Conservation (phyloP, 2,888 invertebrate genomes). For the Drosophila mimetica region DNA sequence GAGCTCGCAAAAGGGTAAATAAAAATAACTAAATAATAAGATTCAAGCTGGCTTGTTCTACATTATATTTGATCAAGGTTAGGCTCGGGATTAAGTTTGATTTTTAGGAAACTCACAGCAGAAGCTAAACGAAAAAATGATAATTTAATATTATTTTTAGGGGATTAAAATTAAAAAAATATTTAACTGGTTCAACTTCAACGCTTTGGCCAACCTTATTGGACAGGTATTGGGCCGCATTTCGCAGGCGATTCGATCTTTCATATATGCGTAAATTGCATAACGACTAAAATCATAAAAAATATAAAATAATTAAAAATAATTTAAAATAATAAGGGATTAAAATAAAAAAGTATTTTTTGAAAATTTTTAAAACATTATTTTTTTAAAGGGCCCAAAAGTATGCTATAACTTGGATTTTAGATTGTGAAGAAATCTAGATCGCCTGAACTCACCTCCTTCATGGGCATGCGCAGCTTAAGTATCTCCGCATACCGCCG, state of each 20-base stretch:
- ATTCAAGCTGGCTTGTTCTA: slow-evolving; percentile 6
- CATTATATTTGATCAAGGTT: slow-evolving; percentile 3
- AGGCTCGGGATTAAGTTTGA: slow-evolving; percentile 17
- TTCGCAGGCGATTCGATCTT: slow-evolving; percentile 87
- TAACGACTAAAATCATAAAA: slow-evolving; percentile 68
- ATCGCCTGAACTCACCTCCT: slow-evolving; percentile 88
- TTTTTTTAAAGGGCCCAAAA: slow-evolving; percentile 14
- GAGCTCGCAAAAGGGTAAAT: background rate
- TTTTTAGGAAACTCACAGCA: slow-evolving; percentile 20
- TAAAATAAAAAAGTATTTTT: background rate
- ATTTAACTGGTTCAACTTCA: slow-evolving; percentile 48
- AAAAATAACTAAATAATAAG: background rate
- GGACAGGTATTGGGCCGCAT: slow-evolving; percentile 88
- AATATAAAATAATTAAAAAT: slow-evolving; percentile 33
- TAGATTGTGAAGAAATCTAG: background rate
- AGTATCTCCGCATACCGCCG: slow-evolving; percentile 95
- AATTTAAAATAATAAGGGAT: background rate
- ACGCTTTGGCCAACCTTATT: slow-evolving; percentile 86
- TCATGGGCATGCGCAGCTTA: slow-evolving; percentile 97
- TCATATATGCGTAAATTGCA: slow-evolving; percentile 83
- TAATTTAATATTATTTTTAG: slow-evolving; percentile 21
- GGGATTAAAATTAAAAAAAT: slow-evolving; percentile 51
- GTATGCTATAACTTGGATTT: slow-evolving; percentile 15
- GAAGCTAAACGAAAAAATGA: slow-evolving; percentile 12
- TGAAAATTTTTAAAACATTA: too few relatives aligned